Evolutionary conservation across 1,140 invertebrate genomes (phyloP).

Genomic region (Drosophila neocordata): DNA sequence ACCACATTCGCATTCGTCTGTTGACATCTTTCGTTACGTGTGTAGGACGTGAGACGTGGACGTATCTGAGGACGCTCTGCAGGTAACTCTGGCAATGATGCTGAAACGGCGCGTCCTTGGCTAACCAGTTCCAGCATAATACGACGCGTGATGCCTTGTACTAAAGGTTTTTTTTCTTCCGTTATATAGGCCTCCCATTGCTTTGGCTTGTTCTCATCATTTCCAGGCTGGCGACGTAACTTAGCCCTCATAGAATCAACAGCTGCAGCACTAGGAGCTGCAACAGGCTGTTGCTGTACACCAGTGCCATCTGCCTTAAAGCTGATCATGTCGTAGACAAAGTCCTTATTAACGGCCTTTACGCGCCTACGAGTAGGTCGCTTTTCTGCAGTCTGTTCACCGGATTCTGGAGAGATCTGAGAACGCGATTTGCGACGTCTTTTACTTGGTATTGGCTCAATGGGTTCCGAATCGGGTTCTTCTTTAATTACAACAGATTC

Average conservation of each 20-base stretch:
- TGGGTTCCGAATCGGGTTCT: conserved; percentile 42
- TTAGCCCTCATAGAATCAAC: conserved; percentile 60
- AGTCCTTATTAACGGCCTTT: conserved; percentile 87
- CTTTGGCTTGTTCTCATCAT: conserved; percentile 51
- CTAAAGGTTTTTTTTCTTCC: conserved; percentile 49
- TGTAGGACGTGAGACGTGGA: conserved; percentile 58
- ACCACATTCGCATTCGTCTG: conserved; percentile 37
- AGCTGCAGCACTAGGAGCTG: conserved; percentile 3
- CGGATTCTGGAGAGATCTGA: conserved; percentile 59
- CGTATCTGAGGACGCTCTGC: conserved; percentile 74
- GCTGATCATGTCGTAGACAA: conserved; percentile 87
- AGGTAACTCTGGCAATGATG: conserved; percentile 70
- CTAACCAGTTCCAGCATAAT: conserved; percentile 63
- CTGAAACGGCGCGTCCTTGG: conserved; percentile 65
- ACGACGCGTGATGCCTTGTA: conserved; percentile 61
- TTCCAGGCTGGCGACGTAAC: conserved; percentile 46
- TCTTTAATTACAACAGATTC: conserved; percentile 41
- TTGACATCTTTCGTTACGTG: conserved; percentile 51
- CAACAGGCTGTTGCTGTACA: conserved; percentile 11
- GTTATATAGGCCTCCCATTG: conserved; percentile 59
- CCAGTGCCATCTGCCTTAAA: conserved; percentile 78
- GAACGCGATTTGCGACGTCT: conserved; percentile 67
- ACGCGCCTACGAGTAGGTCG: conserved; percentile 86
- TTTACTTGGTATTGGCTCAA: conserved; percentile 34
- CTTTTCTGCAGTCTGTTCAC: conserved; percentile 50